phyloP scores from a whole-genome alignment of 2,797 vertebrate genomes.

The Sardinella longiceps region DNA sequence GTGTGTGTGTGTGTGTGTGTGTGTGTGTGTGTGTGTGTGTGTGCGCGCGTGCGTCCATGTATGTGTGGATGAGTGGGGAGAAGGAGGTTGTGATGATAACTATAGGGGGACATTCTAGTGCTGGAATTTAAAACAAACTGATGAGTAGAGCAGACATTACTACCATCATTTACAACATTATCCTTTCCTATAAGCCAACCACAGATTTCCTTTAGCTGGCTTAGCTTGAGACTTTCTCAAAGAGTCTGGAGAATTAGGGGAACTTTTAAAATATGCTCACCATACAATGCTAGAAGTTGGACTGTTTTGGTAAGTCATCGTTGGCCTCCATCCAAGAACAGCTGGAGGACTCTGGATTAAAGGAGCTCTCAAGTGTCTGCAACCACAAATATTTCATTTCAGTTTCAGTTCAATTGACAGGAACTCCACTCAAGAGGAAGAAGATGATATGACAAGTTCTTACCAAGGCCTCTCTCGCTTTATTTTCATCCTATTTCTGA shows the following conservation, averaged over 20 bases:
- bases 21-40: not conserved
- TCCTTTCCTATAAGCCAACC: not conserved
- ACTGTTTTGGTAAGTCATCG: not conserved
- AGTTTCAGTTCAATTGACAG: not conserved
- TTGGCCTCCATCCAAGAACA: constrained; percentile 2
- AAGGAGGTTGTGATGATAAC: not conserved
- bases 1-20: not conserved
- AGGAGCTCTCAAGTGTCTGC: not conserved
- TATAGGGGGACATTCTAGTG: not conserved
- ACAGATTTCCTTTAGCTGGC: not conserved
- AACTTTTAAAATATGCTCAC: not conserved
- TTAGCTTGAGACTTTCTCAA: not conserved
- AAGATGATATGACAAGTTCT: too few species aligned
- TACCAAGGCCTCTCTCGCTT: too few species aligned
- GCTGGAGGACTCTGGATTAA: not conserved
- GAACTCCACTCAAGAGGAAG: too few species aligned
- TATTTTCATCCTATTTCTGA: too few species aligned
- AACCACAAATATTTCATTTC: too few species aligned
- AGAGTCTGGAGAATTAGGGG: not conserved
- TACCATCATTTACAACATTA: not conserved
- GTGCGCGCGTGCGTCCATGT: too few species aligned
- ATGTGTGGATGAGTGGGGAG: too few species aligned
- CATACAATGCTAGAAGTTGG: not conserved
- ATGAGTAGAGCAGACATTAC: not conserved
- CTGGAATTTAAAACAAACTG: not conserved